phyloP scores from a whole-genome alignment of 1,140 invertebrate species.

The Drosophila triauraria region DNA sequence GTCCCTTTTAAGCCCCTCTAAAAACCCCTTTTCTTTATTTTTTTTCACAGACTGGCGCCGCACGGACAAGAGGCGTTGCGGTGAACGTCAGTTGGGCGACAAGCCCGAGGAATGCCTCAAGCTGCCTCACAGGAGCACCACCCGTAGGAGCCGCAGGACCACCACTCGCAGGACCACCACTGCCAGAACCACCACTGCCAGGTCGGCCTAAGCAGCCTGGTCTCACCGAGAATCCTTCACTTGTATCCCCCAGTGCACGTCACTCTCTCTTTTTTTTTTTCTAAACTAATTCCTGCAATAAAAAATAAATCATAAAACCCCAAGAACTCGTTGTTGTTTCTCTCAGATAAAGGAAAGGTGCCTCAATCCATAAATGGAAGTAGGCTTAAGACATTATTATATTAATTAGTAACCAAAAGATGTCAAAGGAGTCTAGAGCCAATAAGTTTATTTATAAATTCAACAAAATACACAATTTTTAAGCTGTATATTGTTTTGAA shows the following conservation, averaged over 20 bases:
- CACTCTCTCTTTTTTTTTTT: neutral
- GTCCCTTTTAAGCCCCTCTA: neutral
- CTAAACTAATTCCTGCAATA: neutral
- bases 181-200: neutral
- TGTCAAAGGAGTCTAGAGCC: too few relatives aligned
- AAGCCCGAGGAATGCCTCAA: conserved; percentile 44
- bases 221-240: too few relatives aligned
- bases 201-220: neutral
- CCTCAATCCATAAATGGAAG: too few relatives aligned
- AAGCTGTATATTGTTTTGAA: neutral
- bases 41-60: conserved; percentile 57
- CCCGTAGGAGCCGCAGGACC: neutral
- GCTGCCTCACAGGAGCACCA: neutral
- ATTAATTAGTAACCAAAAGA: too few relatives aligned
- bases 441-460: neutral
- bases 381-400: too few relatives aligned
- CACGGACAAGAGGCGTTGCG: conserved; percentile 50
- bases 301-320: neutral
- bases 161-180: neutral
- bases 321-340: too few relatives aligned
- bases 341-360: too few relatives aligned
- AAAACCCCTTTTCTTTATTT: neutral
- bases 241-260: neutral
- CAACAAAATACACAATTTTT: neutral
- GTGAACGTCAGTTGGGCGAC: conserved; percentile 52